Conservation (phyloP, 2,797 vertebrate genomes). For the Onychomys torridus region DNA sequence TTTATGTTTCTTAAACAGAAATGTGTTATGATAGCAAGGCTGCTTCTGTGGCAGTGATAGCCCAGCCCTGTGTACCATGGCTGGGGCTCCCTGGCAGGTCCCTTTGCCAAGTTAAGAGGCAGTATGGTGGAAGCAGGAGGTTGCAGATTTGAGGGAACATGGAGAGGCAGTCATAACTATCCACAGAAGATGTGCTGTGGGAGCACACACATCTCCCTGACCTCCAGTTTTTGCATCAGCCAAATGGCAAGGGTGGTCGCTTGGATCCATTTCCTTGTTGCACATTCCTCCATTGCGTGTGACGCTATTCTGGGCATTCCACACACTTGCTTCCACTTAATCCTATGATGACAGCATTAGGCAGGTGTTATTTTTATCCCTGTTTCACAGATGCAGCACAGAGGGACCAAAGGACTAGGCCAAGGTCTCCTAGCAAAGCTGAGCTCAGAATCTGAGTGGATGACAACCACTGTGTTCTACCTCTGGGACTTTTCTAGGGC, state of each 20-base stretch:
- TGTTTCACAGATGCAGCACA: neutral
- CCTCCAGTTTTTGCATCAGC: neutral
- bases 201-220: neutral
- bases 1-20: conserved; percentile 80
- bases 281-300: neutral
- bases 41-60: conserved; percentile 62
- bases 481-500: neutral
- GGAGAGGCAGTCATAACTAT: neutral
- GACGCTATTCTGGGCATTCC: neutral
- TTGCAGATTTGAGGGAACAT: neutral
- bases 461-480: neutral
- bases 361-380: neutral
- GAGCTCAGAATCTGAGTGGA: neutral
- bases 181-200: neutral
- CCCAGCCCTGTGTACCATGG: neutral
- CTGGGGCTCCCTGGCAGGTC: conserved; percentile 29
- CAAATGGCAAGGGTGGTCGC: neutral
- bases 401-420: neutral
- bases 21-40: conserved; percentile 69
- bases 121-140: neutral
- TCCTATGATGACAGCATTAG: conserved; percentile 1
- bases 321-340: conserved; percentile 39
- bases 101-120: neutral
- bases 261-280: neutral
- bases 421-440: neutral